Percentiles rank a stretch among this genome's conserved stretches.
phyloP scores from a whole-genome alignment of 2,888 invertebrate species.

The Achlya flavicornis region DNA sequence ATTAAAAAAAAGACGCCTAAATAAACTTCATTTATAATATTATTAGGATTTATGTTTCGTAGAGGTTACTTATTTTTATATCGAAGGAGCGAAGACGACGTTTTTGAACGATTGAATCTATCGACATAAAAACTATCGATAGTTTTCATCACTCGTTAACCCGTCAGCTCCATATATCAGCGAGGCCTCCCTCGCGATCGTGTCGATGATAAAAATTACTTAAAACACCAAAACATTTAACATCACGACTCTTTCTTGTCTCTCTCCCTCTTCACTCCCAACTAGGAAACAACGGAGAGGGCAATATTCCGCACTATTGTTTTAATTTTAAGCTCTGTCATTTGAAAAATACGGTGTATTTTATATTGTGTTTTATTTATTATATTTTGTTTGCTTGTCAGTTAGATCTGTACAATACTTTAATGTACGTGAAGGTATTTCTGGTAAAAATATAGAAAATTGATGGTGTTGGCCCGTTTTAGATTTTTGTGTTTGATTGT shows the following conservation, averaged over 20 bases:
- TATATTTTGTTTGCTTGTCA: constrained; percentile 37
- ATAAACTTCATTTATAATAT: too few relatives aligned
- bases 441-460: constrained; percentile 70
- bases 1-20: too few relatives aligned
- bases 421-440: constrained; percentile 70
- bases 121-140: constrained; percentile 43
- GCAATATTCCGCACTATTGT: constrained; percentile 33
- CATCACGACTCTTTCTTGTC: constrained; percentile 58
- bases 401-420: constrained; percentile 62
- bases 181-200: constrained; percentile 75
- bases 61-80: too few relatives aligned
- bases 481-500: constrained; percentile 49
- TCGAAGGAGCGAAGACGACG: too few relatives aligned
- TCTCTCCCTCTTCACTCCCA: constrained; percentile 42
- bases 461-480: constrained; percentile 50
- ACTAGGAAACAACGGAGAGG: constrained; percentile 40
- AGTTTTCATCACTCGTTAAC: constrained; percentile 59
- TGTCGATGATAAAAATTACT: constrained; percentile 83
- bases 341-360: constrained; percentile 38
- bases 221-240: constrained; percentile 82
- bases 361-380: constrained; percentile 30
- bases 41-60: too few relatives aligned
- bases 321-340: constrained; percentile 47
- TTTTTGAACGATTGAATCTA: neutral
- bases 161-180: constrained; percentile 78